Evolutionary conservation across 2,113 vertebrate genomes (phyloP), one percentile per base, ranked within the genome.

Genomic region (Clarias gariepinus): DNA sequence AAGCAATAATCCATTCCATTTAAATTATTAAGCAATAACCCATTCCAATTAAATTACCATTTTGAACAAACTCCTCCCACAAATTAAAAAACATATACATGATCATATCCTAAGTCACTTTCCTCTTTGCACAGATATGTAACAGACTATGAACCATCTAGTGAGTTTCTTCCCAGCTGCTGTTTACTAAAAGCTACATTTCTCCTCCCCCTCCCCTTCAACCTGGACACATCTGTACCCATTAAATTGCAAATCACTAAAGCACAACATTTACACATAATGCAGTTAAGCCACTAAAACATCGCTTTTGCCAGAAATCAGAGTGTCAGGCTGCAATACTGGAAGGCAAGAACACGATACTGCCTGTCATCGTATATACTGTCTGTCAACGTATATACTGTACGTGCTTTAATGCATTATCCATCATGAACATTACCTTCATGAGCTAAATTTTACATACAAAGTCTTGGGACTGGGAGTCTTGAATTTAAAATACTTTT

Each of bases 141-240:
- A 19, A 69, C n/a, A 36, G 47, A 21, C 66, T 69, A n/a, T 19
- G 25, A 18, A 25, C 83, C 19, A n/a, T 55, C 47, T 63, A 3
- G 28, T 57, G 74, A 64, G 36, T 55, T 79, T 2, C 0, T 85
- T 30, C 21, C 15, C 13, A 10, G n/a, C 74, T 66, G 66, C 16
- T 64, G 66, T 63, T 78, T 16, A 28, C 41, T n/a, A n/a, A n/a
- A 25, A 77, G 83, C 36, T 76, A 16, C 63, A 61, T 58, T 41
- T 58, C 30, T 61, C 53, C n/a, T 19, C 30, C 47, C 33, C 64
- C 11, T 36, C 82, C 57, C 23, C 33, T 61, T 84, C 61, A 53
- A n/a, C n/a, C 73, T 55, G n/a, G 76, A n/a, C 73, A 78, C 73
- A 66, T 85, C 73, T 85, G 73, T 33, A 47, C 58, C 52, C 12